Conservation (phyloP, 1,140 invertebrate genomes). For the Drosophila malerkotliana region DNA sequence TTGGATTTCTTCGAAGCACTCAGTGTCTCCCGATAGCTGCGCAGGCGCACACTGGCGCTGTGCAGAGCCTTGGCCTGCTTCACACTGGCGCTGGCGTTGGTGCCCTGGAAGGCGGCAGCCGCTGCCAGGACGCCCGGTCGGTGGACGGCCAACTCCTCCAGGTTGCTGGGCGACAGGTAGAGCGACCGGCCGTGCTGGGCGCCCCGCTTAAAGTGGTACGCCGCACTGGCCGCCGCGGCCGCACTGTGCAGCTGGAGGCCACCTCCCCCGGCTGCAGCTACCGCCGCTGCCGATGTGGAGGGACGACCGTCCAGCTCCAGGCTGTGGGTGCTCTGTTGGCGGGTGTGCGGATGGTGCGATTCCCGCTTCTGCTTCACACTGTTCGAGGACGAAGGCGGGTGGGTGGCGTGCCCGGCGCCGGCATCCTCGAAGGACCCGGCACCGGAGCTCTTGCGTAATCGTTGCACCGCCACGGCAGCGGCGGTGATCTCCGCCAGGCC, state of each 20-base stretch:
- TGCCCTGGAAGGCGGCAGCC: constrained; percentile 76
- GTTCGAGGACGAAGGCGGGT: constrained; percentile 69
- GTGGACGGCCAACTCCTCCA: constrained; percentile 77
- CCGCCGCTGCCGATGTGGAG: constrained; percentile 62
- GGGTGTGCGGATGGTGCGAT: constrained; percentile 61
- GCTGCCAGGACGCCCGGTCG: constrained; percentile 71
- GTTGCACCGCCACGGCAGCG: constrained; percentile 64
- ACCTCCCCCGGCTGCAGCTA: constrained; percentile 54
- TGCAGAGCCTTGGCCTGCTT: constrained; percentile 83
- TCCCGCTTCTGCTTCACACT: constrained; percentile 76
- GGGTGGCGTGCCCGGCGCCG: constrained; percentile 66
- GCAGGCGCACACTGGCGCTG: constrained; percentile 77
- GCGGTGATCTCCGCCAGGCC: constrained; percentile 66
- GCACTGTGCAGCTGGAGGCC: constrained; percentile 72
- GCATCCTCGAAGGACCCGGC: constrained; percentile 78
- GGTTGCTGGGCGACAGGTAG: constrained; percentile 79
- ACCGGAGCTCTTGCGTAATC: constrained; percentile 70
- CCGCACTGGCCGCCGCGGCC: constrained; percentile 74
- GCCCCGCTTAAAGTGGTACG: constrained; percentile 81
- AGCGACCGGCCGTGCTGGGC: constrained; percentile 75
- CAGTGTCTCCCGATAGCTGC: constrained; percentile 77
- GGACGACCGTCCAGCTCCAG: constrained; percentile 77
- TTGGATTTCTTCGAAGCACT: constrained; percentile 83
- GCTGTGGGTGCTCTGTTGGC: constrained; percentile 81
- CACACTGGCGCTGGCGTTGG: constrained; percentile 78